A percentile compares a stretch with the other conserved stretches of the same genome.
phyloP scores from a whole-genome alignment of 2,888 invertebrate species.

The Heliconius ismenius region DNA sequence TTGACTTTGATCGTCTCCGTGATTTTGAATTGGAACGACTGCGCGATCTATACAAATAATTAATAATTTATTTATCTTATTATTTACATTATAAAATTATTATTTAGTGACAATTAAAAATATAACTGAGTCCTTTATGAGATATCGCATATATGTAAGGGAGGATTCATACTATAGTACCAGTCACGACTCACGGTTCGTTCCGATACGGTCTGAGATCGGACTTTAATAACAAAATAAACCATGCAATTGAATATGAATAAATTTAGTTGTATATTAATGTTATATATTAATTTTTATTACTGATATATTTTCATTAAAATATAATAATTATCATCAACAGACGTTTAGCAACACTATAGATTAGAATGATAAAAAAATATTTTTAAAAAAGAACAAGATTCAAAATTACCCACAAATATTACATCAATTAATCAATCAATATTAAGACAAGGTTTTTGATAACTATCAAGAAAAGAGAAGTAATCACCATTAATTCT shows the following conservation, averaged over 20 bases:
- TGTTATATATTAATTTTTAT: too few relatives aligned
- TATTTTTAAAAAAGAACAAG: too few relatives aligned
- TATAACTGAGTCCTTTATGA: too few relatives aligned
- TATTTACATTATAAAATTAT: not conserved
- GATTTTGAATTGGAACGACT: slow-evolving; percentile 64
- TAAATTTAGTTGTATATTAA: too few relatives aligned
- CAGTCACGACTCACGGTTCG: too few relatives aligned
- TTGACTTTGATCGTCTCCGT: slow-evolving; percentile 56
- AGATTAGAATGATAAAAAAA: not conserved
- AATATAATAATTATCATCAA: not conserved
- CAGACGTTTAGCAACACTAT: not conserved
- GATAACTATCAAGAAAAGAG: not conserved
- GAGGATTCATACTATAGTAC: too few relatives aligned
- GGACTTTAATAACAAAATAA: too few relatives aligned
- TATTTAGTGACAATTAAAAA: not conserved
- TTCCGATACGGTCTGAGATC: too few relatives aligned
- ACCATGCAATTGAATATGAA: too few relatives aligned
- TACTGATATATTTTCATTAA: not conserved
- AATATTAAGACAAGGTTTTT: not conserved
- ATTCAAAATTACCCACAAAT: not conserved
- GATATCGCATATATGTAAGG: too few relatives aligned
- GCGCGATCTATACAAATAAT: slow-evolving; percentile 56
- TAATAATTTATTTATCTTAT: not conserved
- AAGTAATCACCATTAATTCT: not conserved
- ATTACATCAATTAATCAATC: not conserved